Conservation (phyloP, 2,888 invertebrate species). For the Cerceris rybyensis region DNA sequence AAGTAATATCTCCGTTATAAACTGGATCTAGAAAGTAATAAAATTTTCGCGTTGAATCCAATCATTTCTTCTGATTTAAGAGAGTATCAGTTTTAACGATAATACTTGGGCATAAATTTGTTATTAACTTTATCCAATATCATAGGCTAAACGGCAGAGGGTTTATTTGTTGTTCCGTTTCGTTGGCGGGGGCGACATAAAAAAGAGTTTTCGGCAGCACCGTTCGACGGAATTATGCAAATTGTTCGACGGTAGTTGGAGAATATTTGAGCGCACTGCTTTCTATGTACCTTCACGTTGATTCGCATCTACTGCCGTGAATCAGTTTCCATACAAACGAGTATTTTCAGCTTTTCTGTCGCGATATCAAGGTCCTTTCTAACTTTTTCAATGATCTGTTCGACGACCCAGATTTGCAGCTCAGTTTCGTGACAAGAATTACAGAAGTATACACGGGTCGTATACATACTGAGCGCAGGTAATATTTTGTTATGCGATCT, state of each 20-base stretch:
- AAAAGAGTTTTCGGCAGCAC: too few species aligned
- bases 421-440: slow-evolving; percentile 40
- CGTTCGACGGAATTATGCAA: too few species aligned
- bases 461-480: slow-evolving; percentile 15
- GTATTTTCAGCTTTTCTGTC: slow-evolving; percentile 22
- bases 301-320: slow-evolving; percentile 9
- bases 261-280: slow-evolving; percentile 22
- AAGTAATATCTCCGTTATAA: too few species aligned
- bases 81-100: too few species aligned
- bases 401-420: slow-evolving; percentile 31
- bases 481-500: neutral
- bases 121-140: too few species aligned
- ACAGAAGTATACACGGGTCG: slow-evolving; percentile 18
- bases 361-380: slow-evolving; percentile 37
- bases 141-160: too few species aligned
- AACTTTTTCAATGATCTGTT: slow-evolving; percentile 53
- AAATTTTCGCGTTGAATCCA: too few species aligned
- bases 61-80: too few species aligned
- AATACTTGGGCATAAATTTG: too few species aligned
- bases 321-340: slow-evolving; percentile 38
- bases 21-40: too few species aligned
- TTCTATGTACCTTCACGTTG: slow-evolving; percentile 14
- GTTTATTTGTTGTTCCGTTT: too few species aligned
- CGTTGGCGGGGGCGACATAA: too few species aligned
- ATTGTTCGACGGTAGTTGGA: slow-evolving; percentile 6